Evolutionary conservation across 2,888 invertebrate species (phyloP), one percentile per base, ranked within the genome.

Genomic region (Ormyrus thymus): DNA sequence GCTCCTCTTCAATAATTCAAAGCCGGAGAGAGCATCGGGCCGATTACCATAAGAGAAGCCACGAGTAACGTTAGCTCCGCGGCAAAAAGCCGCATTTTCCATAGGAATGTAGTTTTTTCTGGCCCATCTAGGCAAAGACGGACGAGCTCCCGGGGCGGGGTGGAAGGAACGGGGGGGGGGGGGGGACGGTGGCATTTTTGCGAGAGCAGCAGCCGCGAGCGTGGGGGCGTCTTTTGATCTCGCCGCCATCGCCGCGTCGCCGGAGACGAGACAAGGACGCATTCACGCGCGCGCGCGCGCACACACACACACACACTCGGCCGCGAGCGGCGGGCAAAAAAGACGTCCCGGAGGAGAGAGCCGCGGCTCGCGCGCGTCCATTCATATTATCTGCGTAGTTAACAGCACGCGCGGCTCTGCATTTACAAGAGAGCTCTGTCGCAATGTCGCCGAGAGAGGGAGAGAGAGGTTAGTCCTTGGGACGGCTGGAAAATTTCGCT

Each of bases 351-450:
- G 55, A 48, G 72, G 50, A 65, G 64, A 29, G 29, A 29, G n/a
- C n/a, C n/a, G n/a, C n/a, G n/a, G n/a, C n/a, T n/a, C n/a, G n/a
- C n/a, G n/a, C n/a, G 56, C 61, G 70, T 80, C 76, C 79, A 79
- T 80, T 81, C 78, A 64, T 78, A 83, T 81, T 82, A 83, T 83
- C 83, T 83, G 78, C 78, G 82, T 81, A 81, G 81, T 82, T 83
- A 82, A 83, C 78, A 78, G 79, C 80, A 81, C 76, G 81, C 81
- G 81, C 82, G 81, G 29, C 73, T 61, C 75, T 82, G 80, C 83
- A 83, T 81, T 78, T 79, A 81, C 81, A 83, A 81, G 50, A 73
- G 29, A 29, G 72, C 72, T 64, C 72, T 75, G 73, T 68, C 58
- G 64, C 64, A 29, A 29, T 29, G 29, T 29, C 29, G 29, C 29